Percentiles rank a stretch among this genome's conserved stretches.
These are phyloP conservation scores for Spermophilus dauricus DNA, from an alignment of 2,113 vertebrate genomes.

Conservation along the genomic window DNA sequence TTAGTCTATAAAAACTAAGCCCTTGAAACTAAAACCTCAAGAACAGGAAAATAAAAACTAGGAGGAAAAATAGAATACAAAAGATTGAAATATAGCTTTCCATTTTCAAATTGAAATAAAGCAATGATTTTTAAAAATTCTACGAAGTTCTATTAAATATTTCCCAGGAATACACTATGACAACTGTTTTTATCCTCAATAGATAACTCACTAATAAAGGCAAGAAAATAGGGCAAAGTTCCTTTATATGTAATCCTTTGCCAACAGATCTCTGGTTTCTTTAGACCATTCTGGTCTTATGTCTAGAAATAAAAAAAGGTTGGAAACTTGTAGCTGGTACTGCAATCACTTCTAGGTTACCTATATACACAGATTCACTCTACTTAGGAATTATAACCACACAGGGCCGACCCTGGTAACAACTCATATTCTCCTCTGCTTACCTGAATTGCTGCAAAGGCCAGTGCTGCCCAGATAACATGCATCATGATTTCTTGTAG, in stretches of 20 bases:
- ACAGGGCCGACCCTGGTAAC: not conserved
- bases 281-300: not conserved
- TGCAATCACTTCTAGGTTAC: not conserved
- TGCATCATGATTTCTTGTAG: constrained; percentile 99
- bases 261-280: not conserved
- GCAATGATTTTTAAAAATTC: not conserved
- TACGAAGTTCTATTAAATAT: constrained; percentile 1
- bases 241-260: not conserved
- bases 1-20: constrained; percentile 5
- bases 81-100: constrained; percentile 24
- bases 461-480: constrained; percentile 97
- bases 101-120: constrained; percentile 59
- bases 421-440: constrained; percentile 26
- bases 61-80: not conserved
- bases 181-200: not conserved
- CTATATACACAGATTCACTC: not conserved
- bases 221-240: not conserved
- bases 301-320: not conserved
- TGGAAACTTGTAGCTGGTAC: not conserved
- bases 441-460: constrained; percentile 98
- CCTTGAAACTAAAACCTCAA: not conserved
- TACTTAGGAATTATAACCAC: not conserved
- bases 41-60: not conserved
- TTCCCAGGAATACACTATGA: not conserved
- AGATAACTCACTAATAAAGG: not conserved